Evolutionary conservation across 2,113 vertebrate species (phyloP).

Genomic region (Turdus rufiventris): DNA sequence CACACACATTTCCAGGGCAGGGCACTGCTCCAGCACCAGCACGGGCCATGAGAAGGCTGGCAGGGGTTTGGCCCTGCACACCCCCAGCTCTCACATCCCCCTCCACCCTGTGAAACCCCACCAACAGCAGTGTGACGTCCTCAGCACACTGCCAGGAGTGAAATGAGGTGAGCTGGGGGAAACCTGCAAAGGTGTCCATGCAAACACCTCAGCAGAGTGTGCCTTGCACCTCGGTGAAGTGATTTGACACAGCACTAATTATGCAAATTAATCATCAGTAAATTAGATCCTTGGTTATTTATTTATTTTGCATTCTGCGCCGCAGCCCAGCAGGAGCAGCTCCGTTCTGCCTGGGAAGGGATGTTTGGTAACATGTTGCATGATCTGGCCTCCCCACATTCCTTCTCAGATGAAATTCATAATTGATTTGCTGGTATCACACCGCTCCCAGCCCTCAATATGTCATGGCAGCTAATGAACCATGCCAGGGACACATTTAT

Average conservation of each 20-base stretch:
- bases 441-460: background rate
- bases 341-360: background rate
- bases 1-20: background rate
- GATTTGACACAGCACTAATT: constrained; percentile 6
- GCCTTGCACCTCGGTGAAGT: background rate
- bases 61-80: background rate
- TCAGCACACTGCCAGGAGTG: background rate
- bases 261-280: constrained; percentile 53
- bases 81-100: background rate
- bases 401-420: background rate
- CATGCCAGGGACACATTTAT: background rate
- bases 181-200: background rate
- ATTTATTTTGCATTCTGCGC: background rate
- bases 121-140: rapidly evolving
- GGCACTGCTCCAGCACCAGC: background rate
- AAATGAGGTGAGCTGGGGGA: background rate
- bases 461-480: background rate
- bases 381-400: background rate
- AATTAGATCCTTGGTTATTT: background rate
- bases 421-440: constrained; percentile 17
- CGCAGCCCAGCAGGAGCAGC: background rate
- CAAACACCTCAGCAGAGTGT: background rate
- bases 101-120: background rate
- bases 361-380: background rate
- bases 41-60: background rate